A percentile compares a stretch with the other conserved stretches of the same genome.
phyloP scores from a whole-genome alignment of 2,113 vertebrate species.

The Eidolon helvum region DNA sequence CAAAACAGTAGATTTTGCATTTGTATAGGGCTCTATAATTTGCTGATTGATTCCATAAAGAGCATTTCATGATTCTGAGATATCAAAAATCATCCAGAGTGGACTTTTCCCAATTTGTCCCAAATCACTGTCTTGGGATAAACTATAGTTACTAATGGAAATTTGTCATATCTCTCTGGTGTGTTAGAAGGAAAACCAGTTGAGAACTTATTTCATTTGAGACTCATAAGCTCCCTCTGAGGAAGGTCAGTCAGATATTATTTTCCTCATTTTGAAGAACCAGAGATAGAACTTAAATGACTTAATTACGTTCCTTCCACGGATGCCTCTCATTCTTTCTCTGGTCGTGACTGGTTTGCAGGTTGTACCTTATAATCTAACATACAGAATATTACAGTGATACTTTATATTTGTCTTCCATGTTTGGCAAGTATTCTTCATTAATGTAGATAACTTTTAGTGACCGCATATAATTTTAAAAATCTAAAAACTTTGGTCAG shows the following conservation, averaged over 20 bases:
- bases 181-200: neutral
- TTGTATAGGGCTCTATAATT: neutral
- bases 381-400: neutral
- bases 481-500: neutral
- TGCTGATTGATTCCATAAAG: constrained; percentile 9
- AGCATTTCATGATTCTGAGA: constrained; percentile 32
- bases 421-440: constrained; percentile 19
- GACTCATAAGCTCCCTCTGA: neutral
- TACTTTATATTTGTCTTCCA: neutral
- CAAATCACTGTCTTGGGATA: neutral
- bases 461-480: neutral
- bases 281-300: neutral
- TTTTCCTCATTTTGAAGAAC: constrained; percentile 23
- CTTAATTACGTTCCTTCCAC: neutral
- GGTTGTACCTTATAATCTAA: neutral
- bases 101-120: neutral
- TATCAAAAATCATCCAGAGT: constrained; percentile 1
- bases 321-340: neutral
- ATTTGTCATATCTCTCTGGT: neutral
- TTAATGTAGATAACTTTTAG: constrained; percentile 35
- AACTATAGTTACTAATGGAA: neutral
- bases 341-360: constrained; percentile 18
- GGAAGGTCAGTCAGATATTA: neutral
- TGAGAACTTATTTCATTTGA: constrained; percentile 3
- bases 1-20: constrained; percentile 23